Conservation (phyloP, 2,888 invertebrate genomes). For the Phaedon cochleariae region DNA sequence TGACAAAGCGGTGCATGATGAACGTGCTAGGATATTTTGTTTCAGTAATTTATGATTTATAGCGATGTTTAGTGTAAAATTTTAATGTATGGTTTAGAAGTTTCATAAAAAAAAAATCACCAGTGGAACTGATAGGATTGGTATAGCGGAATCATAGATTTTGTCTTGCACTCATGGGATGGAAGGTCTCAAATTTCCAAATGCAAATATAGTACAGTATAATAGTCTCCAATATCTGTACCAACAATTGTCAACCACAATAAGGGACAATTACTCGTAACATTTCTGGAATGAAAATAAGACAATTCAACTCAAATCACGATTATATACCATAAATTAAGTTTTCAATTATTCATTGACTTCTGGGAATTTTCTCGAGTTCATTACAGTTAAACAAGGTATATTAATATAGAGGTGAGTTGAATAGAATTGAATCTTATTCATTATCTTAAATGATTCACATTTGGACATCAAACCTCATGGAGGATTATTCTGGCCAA, state of each 20-base stretch:
- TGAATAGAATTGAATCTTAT: too few species aligned
- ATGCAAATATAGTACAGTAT: neutral
- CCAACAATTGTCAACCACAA: too few species aligned
- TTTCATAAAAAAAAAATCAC: constrained; percentile 40
- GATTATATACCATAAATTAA: neutral
- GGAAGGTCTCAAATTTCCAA: neutral
- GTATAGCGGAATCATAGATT: constrained; percentile 19
- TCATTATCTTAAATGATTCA: too few species aligned
- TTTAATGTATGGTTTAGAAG: constrained; percentile 57
- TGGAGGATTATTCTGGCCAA: neutral
- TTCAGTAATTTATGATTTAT: constrained; percentile 54
- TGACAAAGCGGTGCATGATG: constrained; percentile 28
- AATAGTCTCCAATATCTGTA: too few species aligned
- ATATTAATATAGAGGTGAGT: too few species aligned
- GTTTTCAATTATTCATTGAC: too few species aligned
- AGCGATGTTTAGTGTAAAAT: constrained; percentile 57
- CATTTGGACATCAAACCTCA: neutral
- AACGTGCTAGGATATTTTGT: constrained; percentile 52
- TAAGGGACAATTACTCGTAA: too few species aligned
- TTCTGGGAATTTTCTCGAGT: neutral
- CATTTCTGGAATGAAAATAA: too few species aligned
- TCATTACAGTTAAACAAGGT: neutral
- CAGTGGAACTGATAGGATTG: constrained; percentile 17
- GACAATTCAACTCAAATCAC: too few species aligned
- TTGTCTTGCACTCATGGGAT: constrained; percentile 14